Base-by-base conservation (phyloP, 37 sponge, comb jelly and placozoan genomes). In the Halisarca cf. caerulea region DNA sequence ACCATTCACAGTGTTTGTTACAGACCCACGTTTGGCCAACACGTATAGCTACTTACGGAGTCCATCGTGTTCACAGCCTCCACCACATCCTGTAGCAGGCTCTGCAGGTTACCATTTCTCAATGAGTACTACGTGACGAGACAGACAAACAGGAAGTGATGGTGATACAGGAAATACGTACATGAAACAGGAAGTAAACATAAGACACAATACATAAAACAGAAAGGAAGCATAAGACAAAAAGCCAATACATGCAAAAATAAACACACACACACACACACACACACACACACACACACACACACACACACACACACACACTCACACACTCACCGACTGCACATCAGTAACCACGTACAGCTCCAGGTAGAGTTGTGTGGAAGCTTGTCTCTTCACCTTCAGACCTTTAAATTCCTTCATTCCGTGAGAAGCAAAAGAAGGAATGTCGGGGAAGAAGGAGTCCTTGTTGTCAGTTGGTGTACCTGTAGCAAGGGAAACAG, bases 241-340 rank as follows among this genome's bases (percentile, higher is more conserved):
- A n/a, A n/a, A n/a, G n/a, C n/a, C n/a, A n/a, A n/a, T n/a, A n/a
- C n/a, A n/a, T n/a, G n/a, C n/a, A n/a, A n/a, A n/a, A n/a, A n/a
- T 47, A 11, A 27, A 30, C 30, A 62, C 64, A 62, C 30, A 62
- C 64, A 62, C 30, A 62, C 64, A 62, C 15, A 15, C 23, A 27
- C 6, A 62, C 8, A 23, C 15, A 62, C 64, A 62, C 30, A 53
- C 58, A n/a, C 20, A 80, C 36, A 28, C 33, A 58, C 59, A 58
- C 36, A 53, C 59, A 80, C 3, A 80, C 58, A 80, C 80, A 80
- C 80, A 80, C 58, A 80, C 80, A 54, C 36, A 32, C 35, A 38
- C 1, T 7, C 24, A 64, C 82, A 61, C 41, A 68, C 70, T 58
- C 5, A 81, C 82, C 8, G 60, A 38, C 38, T 38, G 39, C 1